A percentile compares a stretch with the other conserved stretches of the same genome.
phyloP scores from a whole-genome alignment of 2,113 vertebrate species.

The Machaerirhynchus nigripectus region DNA sequence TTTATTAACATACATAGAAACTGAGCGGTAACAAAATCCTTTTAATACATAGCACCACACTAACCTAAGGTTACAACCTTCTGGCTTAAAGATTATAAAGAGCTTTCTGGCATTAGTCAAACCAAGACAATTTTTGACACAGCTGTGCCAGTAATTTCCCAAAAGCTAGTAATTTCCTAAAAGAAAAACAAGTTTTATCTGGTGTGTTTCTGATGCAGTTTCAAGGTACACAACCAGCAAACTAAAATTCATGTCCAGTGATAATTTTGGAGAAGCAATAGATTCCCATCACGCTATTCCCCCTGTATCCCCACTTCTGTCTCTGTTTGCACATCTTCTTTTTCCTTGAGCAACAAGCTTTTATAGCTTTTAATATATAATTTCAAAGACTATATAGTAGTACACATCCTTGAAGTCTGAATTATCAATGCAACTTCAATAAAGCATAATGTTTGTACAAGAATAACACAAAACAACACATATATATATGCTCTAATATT shows the following conservation, averaged over 20 bases:
- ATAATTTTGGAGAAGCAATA: neutral
- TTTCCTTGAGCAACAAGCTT: neutral
- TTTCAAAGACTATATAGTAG: neutral
- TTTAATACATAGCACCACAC: neutral
- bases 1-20: neutral
- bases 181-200: neutral
- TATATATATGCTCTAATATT: neutral
- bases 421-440: neutral
- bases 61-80: neutral
- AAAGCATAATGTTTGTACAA: neutral
- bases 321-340: neutral
- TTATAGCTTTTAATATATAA: neutral
- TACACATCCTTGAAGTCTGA: neutral
- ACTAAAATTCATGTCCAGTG: neutral
- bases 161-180: neutral
- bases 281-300: neutral
- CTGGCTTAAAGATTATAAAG: neutral
- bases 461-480: neutral
- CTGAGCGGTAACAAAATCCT: neutral
- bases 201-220: neutral
- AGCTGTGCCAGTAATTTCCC: neutral
- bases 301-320: neutral
- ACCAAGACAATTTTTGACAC: neutral
- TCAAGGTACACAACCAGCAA: neutral
- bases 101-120: neutral